A percentile compares a stretch with the other conserved stretches of the same genome.
Evolutionary conservation across 2,113 vertebrate genomes (phyloP).

Genomic region (Cavia porcellus): DNA sequence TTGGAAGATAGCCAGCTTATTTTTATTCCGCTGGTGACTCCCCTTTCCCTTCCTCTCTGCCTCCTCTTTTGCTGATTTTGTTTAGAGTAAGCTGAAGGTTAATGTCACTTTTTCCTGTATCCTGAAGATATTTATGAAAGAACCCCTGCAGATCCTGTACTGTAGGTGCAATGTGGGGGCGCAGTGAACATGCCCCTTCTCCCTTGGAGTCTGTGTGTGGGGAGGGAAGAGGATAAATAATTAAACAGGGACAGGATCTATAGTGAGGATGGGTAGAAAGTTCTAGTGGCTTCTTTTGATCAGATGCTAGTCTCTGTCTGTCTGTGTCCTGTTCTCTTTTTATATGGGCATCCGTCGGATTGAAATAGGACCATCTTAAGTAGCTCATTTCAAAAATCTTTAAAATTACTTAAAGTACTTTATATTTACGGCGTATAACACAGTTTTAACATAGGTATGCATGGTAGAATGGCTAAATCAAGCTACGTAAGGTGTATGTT

Average conservation of each 20-base stretch:
- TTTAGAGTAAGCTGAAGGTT: slow-evolving; percentile 35
- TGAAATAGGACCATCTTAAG: neutral
- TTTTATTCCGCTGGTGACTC: slow-evolving; percentile 67
- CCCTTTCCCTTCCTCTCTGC: slow-evolving; percentile 37
- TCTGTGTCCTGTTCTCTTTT: neutral
- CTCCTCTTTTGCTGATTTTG: slow-evolving; percentile 49
- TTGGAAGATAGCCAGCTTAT: slow-evolving; percentile 74
- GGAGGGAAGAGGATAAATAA: neutral
- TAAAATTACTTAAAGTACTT: neutral
- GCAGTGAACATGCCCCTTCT: neutral
- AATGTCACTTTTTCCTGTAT: neutral
- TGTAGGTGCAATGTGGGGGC: accelerated
- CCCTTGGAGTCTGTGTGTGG: no score
- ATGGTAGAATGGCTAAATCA: neutral
- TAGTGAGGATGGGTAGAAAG: neutral
- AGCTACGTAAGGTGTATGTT: neutral
- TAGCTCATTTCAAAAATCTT: neutral
- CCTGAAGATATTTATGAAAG: neutral
- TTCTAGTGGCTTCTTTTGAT: neutral
- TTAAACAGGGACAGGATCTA: neutral
- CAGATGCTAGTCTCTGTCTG: neutral
- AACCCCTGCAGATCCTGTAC: neutral
- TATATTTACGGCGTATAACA: neutral
- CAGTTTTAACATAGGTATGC: neutral
- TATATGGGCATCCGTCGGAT: neutral